Conservation (phyloP, 2,113 vertebrate genomes). For the Phycodurus eques region DNA sequence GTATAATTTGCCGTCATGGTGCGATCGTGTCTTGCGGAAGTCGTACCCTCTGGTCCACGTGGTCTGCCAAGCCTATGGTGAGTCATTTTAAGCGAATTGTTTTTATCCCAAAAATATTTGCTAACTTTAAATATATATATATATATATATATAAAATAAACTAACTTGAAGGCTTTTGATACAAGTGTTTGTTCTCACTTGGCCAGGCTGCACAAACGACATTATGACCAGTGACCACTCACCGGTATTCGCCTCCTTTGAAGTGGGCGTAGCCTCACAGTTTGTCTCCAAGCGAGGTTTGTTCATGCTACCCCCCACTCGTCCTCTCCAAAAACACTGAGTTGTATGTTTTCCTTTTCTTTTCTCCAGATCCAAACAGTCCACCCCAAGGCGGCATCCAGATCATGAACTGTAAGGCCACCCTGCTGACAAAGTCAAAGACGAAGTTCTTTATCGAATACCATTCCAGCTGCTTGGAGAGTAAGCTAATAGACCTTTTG, state of each 20-base stretch:
- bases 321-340: background rate
- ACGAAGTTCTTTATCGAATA: conserved; percentile 97
- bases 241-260: conserved; percentile 94
- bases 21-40: conserved; percentile 94
- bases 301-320: background rate
- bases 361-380: conserved; percentile 76
- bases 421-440: conserved; percentile 90
- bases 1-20: conserved; percentile 98
- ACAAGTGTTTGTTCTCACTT: background rate
- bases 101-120: background rate
- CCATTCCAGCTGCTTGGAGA: conserved; percentile 93
- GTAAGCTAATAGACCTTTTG: conserved; percentile 62
- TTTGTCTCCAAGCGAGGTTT: conserved; percentile 95
- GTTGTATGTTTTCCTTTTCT: background rate
- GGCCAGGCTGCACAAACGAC: conserved; percentile 89
- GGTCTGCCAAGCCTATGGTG: conserved; percentile 94
- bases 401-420: conserved; percentile 86
- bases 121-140: background rate
- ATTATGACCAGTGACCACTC: conserved; percentile 97
- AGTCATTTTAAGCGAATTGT: conserved; percentile 36
- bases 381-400: conserved; percentile 86
- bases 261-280: conserved; percentile 95
- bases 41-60: conserved; percentile 92
- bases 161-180: background rate
- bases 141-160: background rate